These are phyloP conservation scores for Rissa tridactyla DNA, from an alignment of 2,113 vertebrate species.

Conservation along the genomic window DNA sequence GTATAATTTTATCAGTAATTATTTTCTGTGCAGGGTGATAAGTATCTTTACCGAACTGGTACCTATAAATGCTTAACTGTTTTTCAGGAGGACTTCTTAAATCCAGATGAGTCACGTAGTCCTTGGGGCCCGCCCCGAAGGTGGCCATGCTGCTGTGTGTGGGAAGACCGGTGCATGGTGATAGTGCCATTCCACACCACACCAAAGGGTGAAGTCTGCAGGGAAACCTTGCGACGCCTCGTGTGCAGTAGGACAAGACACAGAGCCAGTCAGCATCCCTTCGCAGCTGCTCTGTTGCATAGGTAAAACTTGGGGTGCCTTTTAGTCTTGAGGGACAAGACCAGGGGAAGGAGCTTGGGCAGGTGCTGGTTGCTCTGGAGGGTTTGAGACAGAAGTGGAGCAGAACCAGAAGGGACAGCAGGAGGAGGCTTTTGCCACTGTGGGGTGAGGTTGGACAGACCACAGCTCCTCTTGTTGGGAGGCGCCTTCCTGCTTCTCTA, in stretches of 20 bases:
- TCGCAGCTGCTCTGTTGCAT: not conserved
- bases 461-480: not conserved
- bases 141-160: fast-evolving
- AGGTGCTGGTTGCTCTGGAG: not conserved
- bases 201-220: fast-evolving
- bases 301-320: not conserved
- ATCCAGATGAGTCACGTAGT: not conserved
- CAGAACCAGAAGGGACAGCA: not conserved
- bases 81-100: not conserved
- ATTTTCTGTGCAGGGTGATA: not conserved
- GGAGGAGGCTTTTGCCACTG: not conserved
- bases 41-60: not conserved
- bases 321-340: not conserved
- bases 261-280: not conserved
- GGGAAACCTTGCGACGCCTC: not conserved
- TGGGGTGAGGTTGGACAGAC: not conserved
- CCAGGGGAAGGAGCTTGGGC: not conserved
- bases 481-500: not conserved
- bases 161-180: not conserved
- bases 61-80: not conserved
- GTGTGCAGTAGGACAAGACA: not conserved
- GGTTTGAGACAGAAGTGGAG: not conserved
- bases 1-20: not conserved
- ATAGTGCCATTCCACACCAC: not conserved
- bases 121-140: not conserved